These are phyloP conservation scores for Lamellibrachia columna DNA, from an alignment of 2,888 invertebrate genomes.

Conservation along the genomic window DNA sequence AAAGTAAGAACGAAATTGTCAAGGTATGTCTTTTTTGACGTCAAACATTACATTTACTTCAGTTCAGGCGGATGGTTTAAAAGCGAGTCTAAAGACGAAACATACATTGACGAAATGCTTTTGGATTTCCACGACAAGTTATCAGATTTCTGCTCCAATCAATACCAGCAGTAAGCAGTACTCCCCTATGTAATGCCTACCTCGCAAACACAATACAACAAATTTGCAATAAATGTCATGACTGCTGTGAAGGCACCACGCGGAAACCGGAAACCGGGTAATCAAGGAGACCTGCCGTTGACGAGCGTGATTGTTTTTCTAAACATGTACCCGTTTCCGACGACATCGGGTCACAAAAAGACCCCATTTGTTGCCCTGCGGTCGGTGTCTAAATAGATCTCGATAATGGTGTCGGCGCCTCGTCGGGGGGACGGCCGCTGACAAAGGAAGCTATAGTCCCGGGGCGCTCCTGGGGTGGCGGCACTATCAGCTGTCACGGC, in stretches of 20 bases:
- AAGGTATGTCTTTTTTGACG: neutral
- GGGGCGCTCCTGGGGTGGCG: neutral
- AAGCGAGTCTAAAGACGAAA: too few relatives aligned
- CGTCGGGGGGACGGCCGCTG: neutral
- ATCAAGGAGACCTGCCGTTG: neutral
- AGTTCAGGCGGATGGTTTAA: neutral
- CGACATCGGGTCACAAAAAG: neutral
- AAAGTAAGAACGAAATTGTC: neutral
- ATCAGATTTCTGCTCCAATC: neutral
- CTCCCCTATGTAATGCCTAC: neutral
- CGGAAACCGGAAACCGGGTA: neutral
- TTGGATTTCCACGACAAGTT: neutral
- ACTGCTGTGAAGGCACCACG: neutral
- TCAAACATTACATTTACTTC: neutral
- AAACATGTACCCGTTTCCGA: neutral
- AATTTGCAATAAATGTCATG: neutral
- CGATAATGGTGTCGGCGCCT: neutral
- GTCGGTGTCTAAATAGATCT: neutral
- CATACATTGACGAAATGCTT: neutral
- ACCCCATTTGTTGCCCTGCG: neutral
- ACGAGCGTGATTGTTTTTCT: neutral
- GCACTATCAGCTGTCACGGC: neutral
- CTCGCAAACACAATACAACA: constrained; percentile 10
- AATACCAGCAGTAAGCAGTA: neutral
- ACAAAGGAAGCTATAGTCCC: neutral